phyloP scores from a whole-genome alignment of 2,113 vertebrate species.

The Brienomyrus longianalis region DNA sequence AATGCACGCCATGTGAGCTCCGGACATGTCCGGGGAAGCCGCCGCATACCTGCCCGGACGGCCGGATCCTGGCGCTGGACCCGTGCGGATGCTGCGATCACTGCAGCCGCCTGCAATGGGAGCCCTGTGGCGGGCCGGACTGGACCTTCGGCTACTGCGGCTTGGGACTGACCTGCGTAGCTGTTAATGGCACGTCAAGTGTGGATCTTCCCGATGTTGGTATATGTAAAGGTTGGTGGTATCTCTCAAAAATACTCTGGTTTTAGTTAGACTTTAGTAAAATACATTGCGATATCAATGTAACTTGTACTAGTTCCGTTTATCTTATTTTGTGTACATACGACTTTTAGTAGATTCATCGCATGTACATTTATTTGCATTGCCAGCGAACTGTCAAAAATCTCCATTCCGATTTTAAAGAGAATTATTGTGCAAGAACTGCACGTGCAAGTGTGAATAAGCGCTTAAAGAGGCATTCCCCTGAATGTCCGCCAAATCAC shows the following conservation, averaged over 20 bases:
- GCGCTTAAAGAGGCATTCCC: not conserved
- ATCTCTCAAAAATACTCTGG: not conserved
- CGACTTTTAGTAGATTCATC: not conserved
- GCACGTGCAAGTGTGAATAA: not conserved
- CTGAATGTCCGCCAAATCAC: not conserved
- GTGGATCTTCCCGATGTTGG: constrained; percentile 52
- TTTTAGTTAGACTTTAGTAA: not conserved
- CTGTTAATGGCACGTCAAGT: constrained; percentile 48
- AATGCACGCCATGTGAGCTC: constrained; percentile 58
- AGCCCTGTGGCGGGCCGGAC: constrained; percentile 62
- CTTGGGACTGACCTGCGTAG: constrained; percentile 60
- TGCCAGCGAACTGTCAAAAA: not conserved
- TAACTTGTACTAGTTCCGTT: not conserved
- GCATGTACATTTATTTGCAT: not conserved
- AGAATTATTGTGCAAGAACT: not conserved
- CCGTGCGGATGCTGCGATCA: constrained; percentile 68
- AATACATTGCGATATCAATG: not conserved
- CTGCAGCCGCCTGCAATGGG: constrained; percentile 61
- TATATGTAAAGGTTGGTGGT: constrained; percentile 62
- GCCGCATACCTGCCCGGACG: constrained; percentile 50
- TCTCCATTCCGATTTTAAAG: not conserved
- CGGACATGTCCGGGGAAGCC: constrained; percentile 49
- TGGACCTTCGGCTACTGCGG: constrained; percentile 65
- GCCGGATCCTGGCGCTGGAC: constrained; percentile 51
- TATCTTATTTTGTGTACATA: not conserved